A percentile compares a stretch with the other conserved stretches of the same genome.
phyloP scores from a whole-genome alignment of 2,888 invertebrate genomes.

The Lithophane socia region DNA sequence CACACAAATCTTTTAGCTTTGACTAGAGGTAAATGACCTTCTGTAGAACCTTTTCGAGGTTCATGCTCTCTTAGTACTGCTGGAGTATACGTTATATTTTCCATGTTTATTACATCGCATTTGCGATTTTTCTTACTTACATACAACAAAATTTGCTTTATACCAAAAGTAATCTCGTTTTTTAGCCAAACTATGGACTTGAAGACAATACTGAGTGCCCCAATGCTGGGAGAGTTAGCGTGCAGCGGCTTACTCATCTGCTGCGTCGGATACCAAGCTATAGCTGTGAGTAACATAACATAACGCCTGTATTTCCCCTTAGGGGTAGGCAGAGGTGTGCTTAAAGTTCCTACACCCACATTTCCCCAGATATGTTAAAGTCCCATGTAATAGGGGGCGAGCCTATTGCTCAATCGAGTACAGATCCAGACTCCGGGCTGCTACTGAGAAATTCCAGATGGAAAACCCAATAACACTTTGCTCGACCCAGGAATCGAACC shows the following conservation, averaged over 20 bases:
- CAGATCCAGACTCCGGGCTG: too few species aligned
- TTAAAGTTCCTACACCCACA: too few species aligned
- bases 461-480: too few species aligned
- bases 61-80: neutral
- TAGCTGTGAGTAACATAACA: constrained; percentile 74
- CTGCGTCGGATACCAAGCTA: constrained; percentile 82
- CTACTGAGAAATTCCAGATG: too few species aligned
- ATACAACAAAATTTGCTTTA: neutral
- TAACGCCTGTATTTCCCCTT: too few species aligned
- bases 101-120: neutral
- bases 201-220: constrained; percentile 76
- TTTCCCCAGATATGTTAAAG: too few species aligned
- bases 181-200: constrained; percentile 78
- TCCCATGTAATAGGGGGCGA: too few species aligned
- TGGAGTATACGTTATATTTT: neutral
- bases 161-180: neutral
- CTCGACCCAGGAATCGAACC: too few species aligned
- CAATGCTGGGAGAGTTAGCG: constrained; percentile 82
- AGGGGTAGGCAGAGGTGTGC: too few species aligned
- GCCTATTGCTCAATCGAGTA: too few species aligned
- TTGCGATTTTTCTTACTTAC: neutral
- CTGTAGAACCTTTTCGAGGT: neutral
- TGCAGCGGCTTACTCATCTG: constrained; percentile 83
- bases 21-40: neutral
- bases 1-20: neutral